Evolutionary conservation across 2,797 vertebrate species (phyloP).

Genomic region (Silurus aristotelis): DNA sequence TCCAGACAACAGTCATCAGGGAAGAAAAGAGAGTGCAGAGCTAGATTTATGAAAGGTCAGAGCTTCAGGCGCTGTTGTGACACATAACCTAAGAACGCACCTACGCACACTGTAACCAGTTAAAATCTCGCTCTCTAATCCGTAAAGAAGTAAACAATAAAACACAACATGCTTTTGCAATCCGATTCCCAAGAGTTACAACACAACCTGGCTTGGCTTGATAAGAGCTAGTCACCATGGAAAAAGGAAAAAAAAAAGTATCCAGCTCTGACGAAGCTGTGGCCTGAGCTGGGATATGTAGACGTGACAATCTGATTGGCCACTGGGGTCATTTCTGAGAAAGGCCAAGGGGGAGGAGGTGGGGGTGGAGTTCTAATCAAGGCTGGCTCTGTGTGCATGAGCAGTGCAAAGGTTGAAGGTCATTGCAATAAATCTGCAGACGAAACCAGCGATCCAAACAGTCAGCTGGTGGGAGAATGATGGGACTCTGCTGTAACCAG

Average conservation of each 20-base stretch:
- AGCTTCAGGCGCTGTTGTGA: conserved; percentile 39
- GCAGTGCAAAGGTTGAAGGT: conserved; percentile 42
- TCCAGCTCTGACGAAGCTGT: conserved; percentile 17
- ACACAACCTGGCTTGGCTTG: conserved; percentile 35
- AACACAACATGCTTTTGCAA: conserved; percentile 37
- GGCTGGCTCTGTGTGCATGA: conserved; percentile 29
- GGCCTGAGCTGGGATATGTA: conserved; percentile 32
- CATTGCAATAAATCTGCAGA: conserved; percentile 48
- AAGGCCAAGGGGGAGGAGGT: conserved; percentile 7
- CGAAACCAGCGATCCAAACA: conserved; percentile 33
- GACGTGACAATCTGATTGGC: conserved; percentile 30
- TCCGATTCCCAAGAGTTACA: conserved; percentile 29
- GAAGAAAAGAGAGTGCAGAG: conserved; percentile 43
- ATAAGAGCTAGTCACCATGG: conserved; percentile 27
- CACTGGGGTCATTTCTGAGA: conserved; percentile 36
- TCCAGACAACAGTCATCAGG: conserved; percentile 39
- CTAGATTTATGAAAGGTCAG: conserved; percentile 39
- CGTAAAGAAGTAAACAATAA: conserved; percentile 35
- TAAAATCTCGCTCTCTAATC: conserved; percentile 24
- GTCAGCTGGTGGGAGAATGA: conserved; percentile 32
- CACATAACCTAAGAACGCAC: conserved; percentile 36
- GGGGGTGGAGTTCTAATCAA: conserved; percentile 16
- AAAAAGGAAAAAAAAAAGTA: background rate
- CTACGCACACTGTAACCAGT: conserved; percentile 31
- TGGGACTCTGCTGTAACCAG: background rate